These are phyloP conservation scores for Episyrphus balteatus DNA, from an alignment of 1,140 invertebrate genomes.

Conservation along the genomic window DNA sequence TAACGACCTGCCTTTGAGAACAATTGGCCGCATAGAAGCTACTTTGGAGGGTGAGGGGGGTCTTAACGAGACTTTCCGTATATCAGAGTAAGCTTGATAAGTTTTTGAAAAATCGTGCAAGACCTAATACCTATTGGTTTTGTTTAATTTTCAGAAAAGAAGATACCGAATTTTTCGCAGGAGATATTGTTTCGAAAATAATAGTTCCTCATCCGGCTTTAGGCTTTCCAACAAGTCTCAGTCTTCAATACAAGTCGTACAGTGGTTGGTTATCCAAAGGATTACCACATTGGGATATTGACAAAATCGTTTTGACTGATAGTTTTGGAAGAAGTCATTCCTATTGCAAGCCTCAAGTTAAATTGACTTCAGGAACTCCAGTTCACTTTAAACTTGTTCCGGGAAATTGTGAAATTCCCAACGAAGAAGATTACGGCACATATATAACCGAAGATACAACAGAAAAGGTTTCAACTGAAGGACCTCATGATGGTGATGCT, in stretches of 20 bases:
- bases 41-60: slow-evolving; percentile 67
- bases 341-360: slow-evolving; percentile 61
- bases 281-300: slow-evolving; percentile 61
- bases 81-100: slow-evolving; percentile 57
- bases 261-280: slow-evolving; percentile 86
- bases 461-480: slow-evolving; percentile 6
- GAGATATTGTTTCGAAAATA: slow-evolving; percentile 61
- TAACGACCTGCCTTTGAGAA: slow-evolving; percentile 52
- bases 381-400: slow-evolving; percentile 60
- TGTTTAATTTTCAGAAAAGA: slow-evolving; percentile 49
- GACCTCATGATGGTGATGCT: slow-evolving; percentile 2
- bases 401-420: slow-evolving; percentile 58
- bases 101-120: not conserved
- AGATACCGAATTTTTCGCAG: slow-evolving; percentile 62
- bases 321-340: slow-evolving; percentile 74
- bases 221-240: slow-evolving; percentile 53
- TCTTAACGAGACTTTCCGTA: slow-evolving; percentile 78
- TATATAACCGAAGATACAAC: slow-evolving; percentile 14
- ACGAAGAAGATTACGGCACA: slow-evolving; percentile 31
- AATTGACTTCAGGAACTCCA: slow-evolving; percentile 60
- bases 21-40: slow-evolving; percentile 65
- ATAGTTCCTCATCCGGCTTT: slow-evolving; percentile 80
- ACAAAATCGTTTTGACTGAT: slow-evolving; percentile 73
- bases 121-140: not conserved
- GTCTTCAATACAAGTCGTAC: slow-evolving; percentile 78